Percentiles rank a stretch among this genome's conserved stretches.
These are phyloP conservation scores for Didymodactylos carnosus DNA, from an alignment of 2,888 invertebrate genomes.

Conservation along the genomic window DNA sequence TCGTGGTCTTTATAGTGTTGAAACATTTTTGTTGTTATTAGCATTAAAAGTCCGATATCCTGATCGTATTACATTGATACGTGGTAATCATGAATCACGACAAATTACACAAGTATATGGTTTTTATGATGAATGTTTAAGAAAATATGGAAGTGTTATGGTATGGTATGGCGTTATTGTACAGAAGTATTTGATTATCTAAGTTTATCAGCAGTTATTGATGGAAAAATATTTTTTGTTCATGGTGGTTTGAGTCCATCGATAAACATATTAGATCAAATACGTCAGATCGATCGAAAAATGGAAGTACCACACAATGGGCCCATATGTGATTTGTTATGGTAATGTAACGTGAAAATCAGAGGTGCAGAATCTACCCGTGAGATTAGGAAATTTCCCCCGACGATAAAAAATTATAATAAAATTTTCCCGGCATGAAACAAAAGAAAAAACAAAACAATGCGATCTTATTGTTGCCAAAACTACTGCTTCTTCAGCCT, in stretches of 20 bases:
- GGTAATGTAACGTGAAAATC: no score
- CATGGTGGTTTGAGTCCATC: slow-evolving; percentile 95
- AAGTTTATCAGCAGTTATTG: slow-evolving; percentile 83
- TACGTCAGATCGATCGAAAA: slow-evolving; percentile 89
- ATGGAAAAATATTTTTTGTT: slow-evolving; percentile 90
- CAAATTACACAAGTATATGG: slow-evolving; percentile 99
- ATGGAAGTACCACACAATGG: slow-evolving; percentile 59
- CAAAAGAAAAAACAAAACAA: background rate
- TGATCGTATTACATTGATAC: slow-evolving; percentile 85
- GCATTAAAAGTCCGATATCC: slow-evolving; percentile 70
- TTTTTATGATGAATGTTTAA: slow-evolving; percentile 92
- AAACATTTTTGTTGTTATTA: slow-evolving; percentile 13
- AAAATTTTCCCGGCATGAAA: no score
- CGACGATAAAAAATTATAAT: no score
- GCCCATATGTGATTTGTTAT: slow-evolving; percentile 95
- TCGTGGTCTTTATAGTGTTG: slow-evolving; percentile 14
- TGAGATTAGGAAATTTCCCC: no score
- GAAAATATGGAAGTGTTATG: slow-evolving; percentile 91
- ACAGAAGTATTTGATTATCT: slow-evolving; percentile 97
- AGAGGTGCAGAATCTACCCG: no score
- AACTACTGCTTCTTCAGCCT: no score
- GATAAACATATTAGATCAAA: slow-evolving; percentile 93
- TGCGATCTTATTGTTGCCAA: no score
- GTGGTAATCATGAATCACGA: slow-evolving; percentile 94
- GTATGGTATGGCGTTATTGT: slow-evolving; percentile 99